A percentile compares a stretch with the other conserved stretches of the same genome.
Conservation (phyloP, 1,140 invertebrate species). For the Papilio machaon region DNA sequence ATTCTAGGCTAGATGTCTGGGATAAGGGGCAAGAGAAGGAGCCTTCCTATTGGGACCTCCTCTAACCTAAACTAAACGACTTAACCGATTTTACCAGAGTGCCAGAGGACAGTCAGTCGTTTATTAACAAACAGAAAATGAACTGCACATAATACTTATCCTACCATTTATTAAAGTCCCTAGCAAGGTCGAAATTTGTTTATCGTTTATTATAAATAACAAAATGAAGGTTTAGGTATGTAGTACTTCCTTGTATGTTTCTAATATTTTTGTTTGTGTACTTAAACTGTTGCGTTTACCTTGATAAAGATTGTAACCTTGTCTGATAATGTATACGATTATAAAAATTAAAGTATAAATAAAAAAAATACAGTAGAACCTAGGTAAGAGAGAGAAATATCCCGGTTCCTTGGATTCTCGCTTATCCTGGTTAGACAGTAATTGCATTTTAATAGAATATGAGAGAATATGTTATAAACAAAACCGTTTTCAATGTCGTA, state of each 20-base stretch:
- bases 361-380: not conserved
- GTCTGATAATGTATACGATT: constrained; percentile 15
- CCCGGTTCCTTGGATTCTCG: too few species aligned
- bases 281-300: not conserved
- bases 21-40: too few species aligned
- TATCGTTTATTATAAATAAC: constrained; percentile 11
- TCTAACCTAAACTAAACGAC: too few species aligned
- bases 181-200: constrained; percentile 5
- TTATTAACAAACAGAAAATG: too few species aligned
- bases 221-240: constrained; percentile 12
- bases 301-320: constrained; percentile 12
- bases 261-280: not conserved
- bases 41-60: too few species aligned
- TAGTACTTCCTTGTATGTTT: constrained; percentile 6
- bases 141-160: not conserved
- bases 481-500: too few species aligned
- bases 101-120: too few species aligned
- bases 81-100: too few species aligned
- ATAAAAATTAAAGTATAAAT: not conserved
- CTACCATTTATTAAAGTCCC: not conserved
- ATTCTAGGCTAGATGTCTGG: not conserved
- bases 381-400: too few species aligned
- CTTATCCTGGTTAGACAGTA: too few species aligned
- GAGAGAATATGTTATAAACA: too few species aligned
- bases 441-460: too few species aligned